A percentile compares a stretch with the other conserved stretches of the same genome.
Evolutionary conservation across 2,797 vertebrate genomes (phyloP).

Genomic region (Morus bassanus): DNA sequence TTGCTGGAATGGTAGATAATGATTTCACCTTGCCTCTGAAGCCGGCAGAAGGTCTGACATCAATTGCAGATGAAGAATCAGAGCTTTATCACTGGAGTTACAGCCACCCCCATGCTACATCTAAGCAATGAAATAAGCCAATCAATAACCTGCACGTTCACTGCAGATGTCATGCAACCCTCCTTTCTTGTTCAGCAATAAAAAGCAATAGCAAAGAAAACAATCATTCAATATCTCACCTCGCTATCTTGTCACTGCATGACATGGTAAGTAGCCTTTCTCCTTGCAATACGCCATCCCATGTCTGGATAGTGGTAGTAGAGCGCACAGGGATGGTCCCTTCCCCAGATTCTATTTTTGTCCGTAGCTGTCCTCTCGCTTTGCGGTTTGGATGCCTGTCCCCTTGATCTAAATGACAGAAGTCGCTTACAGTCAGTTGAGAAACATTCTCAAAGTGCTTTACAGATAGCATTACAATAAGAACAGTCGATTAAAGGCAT

Average conservation of each 20-base stretch:
- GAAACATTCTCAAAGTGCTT: not conserved
- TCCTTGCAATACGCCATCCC: slow-evolving; percentile 95
- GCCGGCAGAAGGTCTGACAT: not conserved
- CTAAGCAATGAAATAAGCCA: not conserved
- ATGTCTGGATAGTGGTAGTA: slow-evolving; percentile 94
- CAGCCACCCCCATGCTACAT: not conserved
- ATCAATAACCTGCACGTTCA: not conserved
- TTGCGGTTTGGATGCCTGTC: slow-evolving; percentile 96
- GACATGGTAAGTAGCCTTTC: slow-evolving; percentile 97
- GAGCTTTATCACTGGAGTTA: not conserved
- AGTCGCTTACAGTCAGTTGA: not conserved
- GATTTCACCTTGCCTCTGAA: not conserved
- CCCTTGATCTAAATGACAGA: slow-evolving; percentile 84
- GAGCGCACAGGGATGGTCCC: slow-evolving; percentile 94
- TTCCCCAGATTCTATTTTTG: slow-evolving; percentile 96
- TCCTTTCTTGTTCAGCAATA: not conserved
- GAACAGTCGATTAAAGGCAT: not conserved
- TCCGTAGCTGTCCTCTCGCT: slow-evolving; percentile 92
- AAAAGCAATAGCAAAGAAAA: not conserved
- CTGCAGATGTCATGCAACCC: not conserved
- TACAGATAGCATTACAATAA: not conserved
- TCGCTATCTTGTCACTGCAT: slow-evolving; percentile 97
- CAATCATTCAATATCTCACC: slow-evolving; percentile 69
- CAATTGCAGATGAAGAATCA: not conserved
- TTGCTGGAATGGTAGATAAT: not conserved